Base-by-base conservation (phyloP, 2,113 vertebrate genomes). In the Malaclemys terrapin region DNA sequence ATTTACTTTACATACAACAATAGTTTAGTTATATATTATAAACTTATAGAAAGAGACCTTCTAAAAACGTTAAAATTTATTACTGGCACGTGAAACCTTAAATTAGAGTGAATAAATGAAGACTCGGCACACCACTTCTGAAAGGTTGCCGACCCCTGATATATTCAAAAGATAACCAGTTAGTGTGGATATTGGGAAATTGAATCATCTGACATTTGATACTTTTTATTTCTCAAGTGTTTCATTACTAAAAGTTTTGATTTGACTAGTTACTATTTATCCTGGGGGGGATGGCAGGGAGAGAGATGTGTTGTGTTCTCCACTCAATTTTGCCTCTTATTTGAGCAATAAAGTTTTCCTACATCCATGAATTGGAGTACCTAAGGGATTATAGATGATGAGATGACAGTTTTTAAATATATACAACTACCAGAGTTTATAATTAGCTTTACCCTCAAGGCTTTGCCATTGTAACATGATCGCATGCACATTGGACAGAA, bases 271-370 rank as follows among this genome's bases (percentile, higher is more conserved):
- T 81, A 93, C 78, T 49, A 82, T 80, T 59, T 38, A 4, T 80
- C 75, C 50, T 79, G 0, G 3, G 49, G 80, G 38, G 22, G 79
- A 31, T 52, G 22, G 42, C 31, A 42, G 50, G 53, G n/a, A 57
- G 69, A 47, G 49, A 69, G 31, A 24, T 22, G 69, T 80, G 82
- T 16, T 94, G 86, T 83, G 22, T 88, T 45, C 13, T 24, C 82
- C 29, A 88, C 87, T 93, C 20, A 35, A 1, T 79, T 93, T 54
- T 47, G 1, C 19, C 9, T 94, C 82, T 85, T 89, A 69, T 88
- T 94, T 88, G 75, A 95, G 78, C 65, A 88, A 53, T 83, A 83
- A 93, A 78, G 87, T 24, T 10, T 89, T 93, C n/a, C 11, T 31
- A 12, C 81, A 80, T 79, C 89, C 87, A 13, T n/a, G 12, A 56